Evolutionary conservation across 2,797 vertebrate genomes (phyloP), one percentile per base, ranked within the genome.

Genomic region (Sebastes elongatus): DNA sequence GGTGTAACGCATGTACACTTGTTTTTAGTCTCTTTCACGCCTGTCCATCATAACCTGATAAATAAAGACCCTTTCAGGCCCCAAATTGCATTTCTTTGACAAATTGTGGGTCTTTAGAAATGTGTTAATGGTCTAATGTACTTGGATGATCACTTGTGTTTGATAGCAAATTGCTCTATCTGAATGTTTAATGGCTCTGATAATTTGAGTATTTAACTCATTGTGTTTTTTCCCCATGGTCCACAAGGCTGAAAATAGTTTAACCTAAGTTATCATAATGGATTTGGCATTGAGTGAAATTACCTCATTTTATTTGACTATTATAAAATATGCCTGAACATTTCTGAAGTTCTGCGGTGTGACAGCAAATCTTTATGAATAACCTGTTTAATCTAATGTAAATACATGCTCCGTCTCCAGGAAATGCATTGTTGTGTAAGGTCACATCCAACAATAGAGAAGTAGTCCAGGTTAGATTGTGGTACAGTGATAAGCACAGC

Each of bases 61-160:
- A 93, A 94, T 86, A 92, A 87, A 91, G 86, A 83, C 89, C 88
- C 89, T 94, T 95, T 94, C 89, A 93, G 64, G 30, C 77, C 84
- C 82, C 82, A 94, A 96, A 95, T 95, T 92, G 88, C 93, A 88
- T 96, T 94, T 94, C 91, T 94, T 92, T 95, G 93, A 94, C 88
- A 91, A 89, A 94, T 92, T 92, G 76, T 67, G 74, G 82, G 86
- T 93, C 94, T 95, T 96, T 95, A 94, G 93, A 96, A 95, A 92
- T 90, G 79, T 88, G 72, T 88, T 94, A 96, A 95, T 95, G 91
- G 93, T 92, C 88, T 93, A 92, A 93, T 93, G 92, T 93, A 86
- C 91, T 92, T 86, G 85, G 84, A 91, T 89, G 93, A 95, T 95
- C 90, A 92, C 86, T 93, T 93, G 78, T 90, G 87, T 93, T 93